Evolutionary conservation across 2,888 invertebrate genomes (phyloP).

Genomic region (Cerastoderma edule): DNA sequence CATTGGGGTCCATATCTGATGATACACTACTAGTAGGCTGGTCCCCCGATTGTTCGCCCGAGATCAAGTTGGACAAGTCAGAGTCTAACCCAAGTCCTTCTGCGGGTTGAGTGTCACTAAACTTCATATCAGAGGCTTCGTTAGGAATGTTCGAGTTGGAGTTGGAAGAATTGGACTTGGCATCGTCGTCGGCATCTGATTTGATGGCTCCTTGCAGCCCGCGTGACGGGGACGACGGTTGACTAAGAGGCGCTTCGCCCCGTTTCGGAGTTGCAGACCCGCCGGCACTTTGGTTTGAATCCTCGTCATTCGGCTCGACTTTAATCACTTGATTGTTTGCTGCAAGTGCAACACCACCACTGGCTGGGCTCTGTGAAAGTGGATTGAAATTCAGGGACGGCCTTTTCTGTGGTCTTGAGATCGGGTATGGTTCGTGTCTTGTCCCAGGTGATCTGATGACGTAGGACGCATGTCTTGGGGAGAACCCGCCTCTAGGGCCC

Average conservation of each 20-base stretch:
- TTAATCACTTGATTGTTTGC: conserved; percentile 33
- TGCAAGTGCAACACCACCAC: not conserved
- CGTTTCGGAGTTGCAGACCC: conserved; percentile 6
- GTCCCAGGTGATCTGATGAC: conserved; percentile 28
- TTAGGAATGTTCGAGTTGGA: conserved; percentile 32
- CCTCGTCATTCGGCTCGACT: conserved; percentile 40
- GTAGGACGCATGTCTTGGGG: conserved; percentile 1
- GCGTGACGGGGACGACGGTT: conserved; percentile 25
- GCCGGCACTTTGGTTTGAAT: not conserved
- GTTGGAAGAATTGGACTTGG: conserved; percentile 26
- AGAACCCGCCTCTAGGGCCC: conserved; percentile 4
- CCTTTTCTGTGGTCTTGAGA: conserved; percentile 31
- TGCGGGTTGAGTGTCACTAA: conserved; percentile 33
- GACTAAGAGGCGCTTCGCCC: conserved; percentile 14
- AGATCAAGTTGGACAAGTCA: conserved; percentile 40
- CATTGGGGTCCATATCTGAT: not conserved
- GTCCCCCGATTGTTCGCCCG: not conserved
- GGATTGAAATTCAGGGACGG: not conserved
- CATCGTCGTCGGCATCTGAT: conserved; percentile 27
- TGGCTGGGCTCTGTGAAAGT: not conserved
- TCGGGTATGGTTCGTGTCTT: conserved; percentile 45
- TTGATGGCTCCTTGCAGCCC: not conserved
- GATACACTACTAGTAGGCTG: not conserved
- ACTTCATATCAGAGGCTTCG: conserved; percentile 19
- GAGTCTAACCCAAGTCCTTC: conserved; percentile 46